Evolutionary conservation across 2,113 vertebrate species (phyloP), one percentile per base, ranked within the genome.

Genomic region (Phaethon lepturus): DNA sequence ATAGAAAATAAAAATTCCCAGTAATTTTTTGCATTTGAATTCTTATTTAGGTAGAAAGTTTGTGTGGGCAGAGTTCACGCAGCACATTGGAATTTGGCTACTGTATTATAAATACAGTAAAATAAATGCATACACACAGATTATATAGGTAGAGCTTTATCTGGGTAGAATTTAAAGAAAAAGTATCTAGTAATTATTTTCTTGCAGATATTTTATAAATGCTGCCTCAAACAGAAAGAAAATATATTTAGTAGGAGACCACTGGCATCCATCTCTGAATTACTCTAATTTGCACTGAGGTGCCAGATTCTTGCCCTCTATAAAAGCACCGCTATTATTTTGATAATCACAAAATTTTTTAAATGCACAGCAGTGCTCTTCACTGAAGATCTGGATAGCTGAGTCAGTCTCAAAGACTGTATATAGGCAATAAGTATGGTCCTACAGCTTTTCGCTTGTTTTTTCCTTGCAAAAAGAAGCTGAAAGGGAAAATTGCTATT

Each of bases 401-500:
- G 47, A 95, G 84, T 93, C 72, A 67, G 78, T 66, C 55, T 91
- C 73, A 75, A 78, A 91, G 80, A 88, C 64, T 28, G 44, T 45
- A 33, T 63, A 31, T 42, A 81, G 62, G 59, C 94, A 86, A 18
- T 86, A 87, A 63, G 42, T 78, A 11, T 89, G 62, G 75, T 91
- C 49, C 68, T 95, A 75, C 53, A 93, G 80, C 94, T 97, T 60
- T 81, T 91, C 64, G 47, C 64, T 90, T 94, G 26, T 35, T 62
- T 64, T 69, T 86, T 50, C 26, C 58, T 47, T 75, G 72, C 24
- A 81, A 38, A 35, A 75, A 69, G 38, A 22, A 81, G 59, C 45
- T 85, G 71, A 90, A 85, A 74, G 66, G 56, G 45, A 89, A 62
- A 92, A 90, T 59, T 93, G 33, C 77, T 93, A 69, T 94, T 96